Conservation (phyloP, 2,113 vertebrate genomes). For the Apaloderma vittatum region DNA sequence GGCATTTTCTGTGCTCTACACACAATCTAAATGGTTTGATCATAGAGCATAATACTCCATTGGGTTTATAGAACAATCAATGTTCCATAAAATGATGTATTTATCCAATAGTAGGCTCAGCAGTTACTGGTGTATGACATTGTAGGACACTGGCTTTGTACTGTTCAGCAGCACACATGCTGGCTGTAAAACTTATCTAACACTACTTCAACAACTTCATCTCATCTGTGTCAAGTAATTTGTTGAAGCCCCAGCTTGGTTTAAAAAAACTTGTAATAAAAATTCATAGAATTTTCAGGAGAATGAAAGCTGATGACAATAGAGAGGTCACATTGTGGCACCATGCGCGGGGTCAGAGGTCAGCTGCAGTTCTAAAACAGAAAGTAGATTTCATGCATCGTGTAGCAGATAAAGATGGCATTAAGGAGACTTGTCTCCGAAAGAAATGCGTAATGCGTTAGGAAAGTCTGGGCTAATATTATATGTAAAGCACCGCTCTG, state of each 20-base stretch:
- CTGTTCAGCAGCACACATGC: slow-evolving; percentile 80
- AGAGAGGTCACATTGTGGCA: slow-evolving; percentile 95
- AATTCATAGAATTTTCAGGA: slow-evolving; percentile 98
- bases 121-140: slow-evolving; percentile 86
- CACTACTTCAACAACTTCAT: slow-evolving; percentile 91
- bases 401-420: slow-evolving; percentile 97
- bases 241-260: slow-evolving; percentile 87
- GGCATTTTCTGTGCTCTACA: slow-evolving; percentile 92
- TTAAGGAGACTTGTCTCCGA: slow-evolving; percentile 77
- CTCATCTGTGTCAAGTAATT: slow-evolving; percentile 91
- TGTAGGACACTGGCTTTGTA: slow-evolving; percentile 84
- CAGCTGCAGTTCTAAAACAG: slow-evolving; percentile 89
- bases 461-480: slow-evolving; percentile 62
- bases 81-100: slow-evolving; percentile 94
- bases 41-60: slow-evolving; percentile 91
- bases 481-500: slow-evolving; percentile 56
- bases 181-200: slow-evolving; percentile 88
- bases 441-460: slow-evolving; percentile 36
- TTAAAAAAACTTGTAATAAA: slow-evolving; percentile 92
- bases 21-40: slow-evolving; percentile 92
- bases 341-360: slow-evolving; percentile 88
- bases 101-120: slow-evolving; percentile 89
- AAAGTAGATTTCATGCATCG: slow-evolving; percentile 97
- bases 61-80: slow-evolving; percentile 93
- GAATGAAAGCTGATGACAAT: slow-evolving; percentile 93